phyloP scores from a whole-genome alignment of 2,113 vertebrate genomes.

The Pomatostomus ruficeps region DNA sequence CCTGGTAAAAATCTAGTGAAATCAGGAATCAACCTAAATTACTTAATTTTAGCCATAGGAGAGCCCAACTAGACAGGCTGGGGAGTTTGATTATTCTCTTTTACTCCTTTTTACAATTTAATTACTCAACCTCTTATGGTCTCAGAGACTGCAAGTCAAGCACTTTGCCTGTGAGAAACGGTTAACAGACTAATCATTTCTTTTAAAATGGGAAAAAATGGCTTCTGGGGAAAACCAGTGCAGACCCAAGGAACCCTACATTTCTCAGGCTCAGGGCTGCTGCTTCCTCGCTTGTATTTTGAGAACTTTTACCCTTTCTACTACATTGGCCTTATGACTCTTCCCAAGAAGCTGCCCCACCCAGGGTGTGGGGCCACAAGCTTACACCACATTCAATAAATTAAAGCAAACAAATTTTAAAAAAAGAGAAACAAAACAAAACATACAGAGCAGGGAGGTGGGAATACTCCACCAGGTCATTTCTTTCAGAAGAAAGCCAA shows the following conservation, averaged over 20 bases:
- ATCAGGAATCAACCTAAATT: neutral
- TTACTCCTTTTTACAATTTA: neutral
- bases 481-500: neutral
- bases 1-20: neutral
- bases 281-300: neutral
- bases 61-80: neutral
- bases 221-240: neutral
- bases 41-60: neutral
- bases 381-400: neutral
- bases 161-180: neutral
- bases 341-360: neutral
- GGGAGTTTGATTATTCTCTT: neutral
- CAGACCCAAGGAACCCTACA: neutral
- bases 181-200: neutral
- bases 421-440: neutral
- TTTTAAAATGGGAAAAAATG: neutral
- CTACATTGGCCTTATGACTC: neutral
- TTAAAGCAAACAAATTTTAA: neutral
- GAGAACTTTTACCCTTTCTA: neutral
- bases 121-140: neutral
- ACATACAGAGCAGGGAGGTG: rapidly evolving
- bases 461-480: neutral
- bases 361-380: neutral
- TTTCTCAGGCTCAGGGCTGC: neutral
- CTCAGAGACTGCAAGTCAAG: neutral